phyloP scores from a whole-genome alignment of 2,113 vertebrate genomes.

The Lanius collurio region DNA sequence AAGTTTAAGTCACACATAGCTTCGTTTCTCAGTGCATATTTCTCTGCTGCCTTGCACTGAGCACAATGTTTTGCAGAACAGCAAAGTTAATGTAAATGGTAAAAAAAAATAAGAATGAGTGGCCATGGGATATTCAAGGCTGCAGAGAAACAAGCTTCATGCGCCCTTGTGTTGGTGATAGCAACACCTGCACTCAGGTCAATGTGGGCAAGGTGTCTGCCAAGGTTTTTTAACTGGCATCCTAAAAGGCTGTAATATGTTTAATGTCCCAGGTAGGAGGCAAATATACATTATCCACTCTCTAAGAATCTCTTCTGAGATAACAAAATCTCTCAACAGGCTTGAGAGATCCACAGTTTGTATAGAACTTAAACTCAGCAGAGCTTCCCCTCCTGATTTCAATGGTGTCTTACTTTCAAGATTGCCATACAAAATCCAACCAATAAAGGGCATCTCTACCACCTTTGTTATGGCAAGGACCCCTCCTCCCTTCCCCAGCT shows the following conservation, averaged over 20 bases:
- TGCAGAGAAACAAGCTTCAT: neutral
- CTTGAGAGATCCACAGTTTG: neutral
- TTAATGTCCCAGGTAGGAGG: neutral
- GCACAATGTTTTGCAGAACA: neutral
- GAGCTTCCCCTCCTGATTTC: constrained; percentile 58
- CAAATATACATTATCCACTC: neutral
- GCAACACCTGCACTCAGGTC: neutral
- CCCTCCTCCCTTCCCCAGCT: neutral
- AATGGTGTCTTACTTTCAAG: constrained; percentile 63
- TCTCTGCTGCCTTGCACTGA: neutral
- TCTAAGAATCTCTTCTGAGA: neutral
- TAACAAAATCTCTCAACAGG: neutral
- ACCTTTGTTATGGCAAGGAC: constrained; percentile 63
- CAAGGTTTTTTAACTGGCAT: neutral
- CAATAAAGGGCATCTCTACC: constrained; percentile 43
- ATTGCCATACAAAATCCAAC: constrained; percentile 56
- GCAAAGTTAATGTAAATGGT: neutral
- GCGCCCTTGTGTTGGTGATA: neutral
- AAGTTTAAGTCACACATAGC: neutral
- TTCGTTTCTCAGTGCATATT: neutral
- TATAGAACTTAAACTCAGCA: neutral
- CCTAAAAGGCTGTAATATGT: neutral
- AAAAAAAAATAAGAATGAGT: neutral
- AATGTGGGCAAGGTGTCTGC: neutral
- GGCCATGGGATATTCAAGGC: neutral